Evolutionary conservation across 2,888 invertebrate genomes (phyloP), one percentile per base, ranked within the genome.

Genomic region (Lycaena phlaeas): DNA sequence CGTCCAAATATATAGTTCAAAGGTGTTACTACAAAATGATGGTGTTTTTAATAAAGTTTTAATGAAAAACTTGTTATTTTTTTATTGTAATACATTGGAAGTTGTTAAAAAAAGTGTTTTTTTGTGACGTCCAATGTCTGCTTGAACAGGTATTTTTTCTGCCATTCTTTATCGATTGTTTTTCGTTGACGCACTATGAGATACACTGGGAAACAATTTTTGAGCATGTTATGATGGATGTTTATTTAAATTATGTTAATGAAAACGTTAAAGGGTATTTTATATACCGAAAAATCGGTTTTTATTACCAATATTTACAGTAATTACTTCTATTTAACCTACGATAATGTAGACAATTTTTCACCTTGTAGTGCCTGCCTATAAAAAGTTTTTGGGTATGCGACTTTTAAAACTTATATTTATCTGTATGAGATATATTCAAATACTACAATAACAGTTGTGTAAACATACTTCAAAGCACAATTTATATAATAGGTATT

Each of bases 121-220:
- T 48, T 49, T 41, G 42, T 44, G 40, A 43, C 40, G 41, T 41
- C 39, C 27, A 15, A 15, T 26, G 38, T 22, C 27, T 41, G 40
- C 27, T 38, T 27, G 29, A 30, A 34, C 36, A 41, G 42, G 42
- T 42, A 44, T 37, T 41, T 44, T 49, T 49, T 42, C 42, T 38
- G 18, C 54, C 72, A 73, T 74, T 63, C 73, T 73, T 75, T 71
- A 63, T 34, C 34, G 34, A 34, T 34, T 34, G 51, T 58, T 53
- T 51, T 49, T 51, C 44, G 45, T 50, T 47, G 42, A 41, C 37
- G 45, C 44, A 41, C 52, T 46, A 45, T 51, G 12, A 25, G 15
- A 25, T 7, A 6, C 29, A 10, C 17, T 11, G 3, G 17, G 2
- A 9, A 22, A 2, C 22, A 6, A 7, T 6, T 6, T 22, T 22